Evolutionary conservation across 2,888 invertebrate species (phyloP).

Genomic region (Balanococcus diminutus): DNA sequence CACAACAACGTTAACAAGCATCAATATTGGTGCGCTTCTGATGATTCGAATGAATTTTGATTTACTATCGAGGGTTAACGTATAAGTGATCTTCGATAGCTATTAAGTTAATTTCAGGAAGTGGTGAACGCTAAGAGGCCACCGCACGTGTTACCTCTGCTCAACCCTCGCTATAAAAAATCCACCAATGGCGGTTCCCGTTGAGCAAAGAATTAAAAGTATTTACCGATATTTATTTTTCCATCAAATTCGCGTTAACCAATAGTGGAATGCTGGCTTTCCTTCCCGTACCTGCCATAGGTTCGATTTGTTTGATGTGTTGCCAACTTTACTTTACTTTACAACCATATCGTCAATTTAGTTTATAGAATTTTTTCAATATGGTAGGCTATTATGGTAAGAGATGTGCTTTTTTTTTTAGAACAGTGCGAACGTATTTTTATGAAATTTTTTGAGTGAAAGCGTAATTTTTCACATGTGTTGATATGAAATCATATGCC

Average conservation of each 20-base stretch:
- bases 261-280: slow-evolving; percentile 25
- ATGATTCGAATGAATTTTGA: not conserved
- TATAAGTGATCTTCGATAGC: slow-evolving; percentile 49
- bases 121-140: slow-evolving; percentile 51
- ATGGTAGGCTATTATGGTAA: not conserved
- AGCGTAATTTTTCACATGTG: not conserved
- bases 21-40: not conserved
- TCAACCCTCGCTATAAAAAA: slow-evolving; percentile 21
- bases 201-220: slow-evolving; percentile 40
- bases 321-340: slow-evolving; percentile 13
- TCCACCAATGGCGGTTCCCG: slow-evolving; percentile 47
- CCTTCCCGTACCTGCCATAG: not conserved
- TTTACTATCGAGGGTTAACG: slow-evolving; percentile 40
- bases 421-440: not conserved
- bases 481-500: too few relatives aligned
- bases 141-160: slow-evolving; percentile 43
- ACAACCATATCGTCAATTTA: not conserved
- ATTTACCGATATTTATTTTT: slow-evolving; percentile 54
- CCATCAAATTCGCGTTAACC: slow-evolving; percentile 46
- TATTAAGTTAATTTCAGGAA: slow-evolving; percentile 54
- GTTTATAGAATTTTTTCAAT: not conserved
- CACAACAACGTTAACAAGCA: not conserved
- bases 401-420: not conserved
- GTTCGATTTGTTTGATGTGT: slow-evolving; percentile 31
- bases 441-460: not conserved